phyloP scores from a whole-genome alignment of 1,140 invertebrate genomes.

The Lordiphosa stackelbergi region DNA sequence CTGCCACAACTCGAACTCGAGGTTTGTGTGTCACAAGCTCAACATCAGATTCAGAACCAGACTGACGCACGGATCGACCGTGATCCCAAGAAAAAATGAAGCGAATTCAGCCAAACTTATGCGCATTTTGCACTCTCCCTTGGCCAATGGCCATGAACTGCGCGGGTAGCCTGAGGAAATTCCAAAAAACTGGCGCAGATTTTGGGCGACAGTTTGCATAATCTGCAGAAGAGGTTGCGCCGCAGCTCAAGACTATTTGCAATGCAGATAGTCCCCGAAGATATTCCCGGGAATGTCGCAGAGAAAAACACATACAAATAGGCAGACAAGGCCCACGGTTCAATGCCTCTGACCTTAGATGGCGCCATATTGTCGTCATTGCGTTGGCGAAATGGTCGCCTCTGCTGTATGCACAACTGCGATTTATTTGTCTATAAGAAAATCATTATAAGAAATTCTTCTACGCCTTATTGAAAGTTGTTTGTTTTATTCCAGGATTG shows the following conservation, averaged over 20 bases:
- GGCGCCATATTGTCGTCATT: slow-evolving; percentile 35
- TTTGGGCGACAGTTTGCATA: slow-evolving; percentile 50
- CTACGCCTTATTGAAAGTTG: no score
- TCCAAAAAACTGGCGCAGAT: slow-evolving; percentile 60
- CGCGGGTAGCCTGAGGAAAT: slow-evolving; percentile 9
- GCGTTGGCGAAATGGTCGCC: no score
- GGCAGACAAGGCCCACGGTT: slow-evolving; percentile 21
- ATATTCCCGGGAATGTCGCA: slow-evolving; percentile 19
- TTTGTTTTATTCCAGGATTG: no score
- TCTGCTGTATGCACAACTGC: no score
- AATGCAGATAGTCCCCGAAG: slow-evolving; percentile 42
- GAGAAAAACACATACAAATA: slow-evolving; percentile 28
- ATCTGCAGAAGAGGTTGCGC: slow-evolving; percentile 43
- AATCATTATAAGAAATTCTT: no score
- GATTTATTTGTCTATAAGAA: no score
- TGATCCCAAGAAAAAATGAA: slow-evolving; percentile 29
- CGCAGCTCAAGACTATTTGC: slow-evolving; percentile 41
- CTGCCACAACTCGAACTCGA: slow-evolving; percentile 43
- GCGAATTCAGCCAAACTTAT: slow-evolving; percentile 20
- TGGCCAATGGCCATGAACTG: slow-evolving; percentile 54
- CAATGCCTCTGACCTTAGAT: slow-evolving; percentile 56
- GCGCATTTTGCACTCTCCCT: slow-evolving; percentile 31
- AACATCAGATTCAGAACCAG: slow-evolving; percentile 15
- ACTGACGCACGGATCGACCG: slow-evolving; percentile 47
- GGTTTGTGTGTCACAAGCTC: slow-evolving; percentile 59